Evolutionary conservation across 2,888 invertebrate species (phyloP).

Genomic region (Athrips mouffetella): DNA sequence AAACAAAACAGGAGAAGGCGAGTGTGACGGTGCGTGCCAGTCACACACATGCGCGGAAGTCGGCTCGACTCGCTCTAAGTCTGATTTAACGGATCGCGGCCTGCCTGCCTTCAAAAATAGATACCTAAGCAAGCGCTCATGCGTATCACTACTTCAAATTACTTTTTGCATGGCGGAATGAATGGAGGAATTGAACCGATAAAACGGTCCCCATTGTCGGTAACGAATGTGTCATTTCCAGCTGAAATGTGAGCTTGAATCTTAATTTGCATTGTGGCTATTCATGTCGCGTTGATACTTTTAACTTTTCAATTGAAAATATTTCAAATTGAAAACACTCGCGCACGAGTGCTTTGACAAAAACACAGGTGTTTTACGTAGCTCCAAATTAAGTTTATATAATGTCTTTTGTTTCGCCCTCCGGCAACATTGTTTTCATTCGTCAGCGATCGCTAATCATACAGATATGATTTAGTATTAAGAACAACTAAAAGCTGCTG

Average conservation of each 20-base stretch:
- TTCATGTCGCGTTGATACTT: conserved; percentile 29
- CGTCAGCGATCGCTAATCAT: conserved; percentile 60
- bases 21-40: conserved; percentile 58
- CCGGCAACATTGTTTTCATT: conserved; percentile 43
- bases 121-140: conserved; percentile 60
- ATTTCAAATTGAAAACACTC: not conserved
- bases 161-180: conserved; percentile 69
- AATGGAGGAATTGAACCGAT: conserved; percentile 69
- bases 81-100: conserved; percentile 69
- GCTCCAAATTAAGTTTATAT: not conserved
- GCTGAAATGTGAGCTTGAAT: conserved; percentile 54
- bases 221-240: conserved; percentile 71
- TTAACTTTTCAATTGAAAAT: conserved; percentile 1
- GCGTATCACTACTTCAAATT: conserved; percentile 68
- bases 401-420: conserved; percentile 12
- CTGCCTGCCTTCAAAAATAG: conserved; percentile 66
- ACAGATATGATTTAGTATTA: conserved; percentile 67
- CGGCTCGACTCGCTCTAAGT: conserved; percentile 59
- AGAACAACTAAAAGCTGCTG: conserved; percentile 62
- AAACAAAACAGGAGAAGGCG: conserved; percentile 44
- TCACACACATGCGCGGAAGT: conserved; percentile 68
- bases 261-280: conserved; percentile 48
- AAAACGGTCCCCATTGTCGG: conserved; percentile 60
- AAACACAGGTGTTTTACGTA: not conserved
- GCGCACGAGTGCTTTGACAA: not conserved